Evolutionary conservation across 1,140 invertebrate genomes (phyloP).

Genomic region (Drosophila subobscura): DNA sequence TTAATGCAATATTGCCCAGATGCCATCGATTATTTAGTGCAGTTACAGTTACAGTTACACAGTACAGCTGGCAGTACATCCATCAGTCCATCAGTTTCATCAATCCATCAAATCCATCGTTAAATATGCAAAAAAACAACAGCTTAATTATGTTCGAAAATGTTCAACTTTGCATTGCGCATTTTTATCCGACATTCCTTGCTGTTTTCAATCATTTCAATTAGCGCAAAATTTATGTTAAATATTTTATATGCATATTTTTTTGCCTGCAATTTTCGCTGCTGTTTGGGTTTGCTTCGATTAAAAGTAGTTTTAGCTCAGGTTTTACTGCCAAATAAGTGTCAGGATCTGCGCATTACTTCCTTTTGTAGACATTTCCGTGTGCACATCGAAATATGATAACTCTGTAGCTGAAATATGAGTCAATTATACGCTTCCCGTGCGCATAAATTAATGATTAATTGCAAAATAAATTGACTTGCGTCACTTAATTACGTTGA

Average conservation of each 20-base stretch:
- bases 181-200: conserved; percentile 2
- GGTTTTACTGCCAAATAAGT: too few relatives aligned
- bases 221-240: too few relatives aligned
- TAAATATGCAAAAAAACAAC: conserved; percentile 57
- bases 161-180: conserved; percentile 22
- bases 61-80: too few relatives aligned
- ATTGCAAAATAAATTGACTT: conserved; percentile 83
- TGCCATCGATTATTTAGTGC: conserved; percentile 67
- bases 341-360: too few relatives aligned
- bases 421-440: conserved; percentile 76
- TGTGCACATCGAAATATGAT: conserved; percentile 21
- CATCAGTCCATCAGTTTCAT: conserved; percentile 28
- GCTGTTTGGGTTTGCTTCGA: too few relatives aligned
- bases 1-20: conserved; percentile 60
- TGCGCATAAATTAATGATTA: conserved; percentile 83
- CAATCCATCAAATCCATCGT: conserved; percentile 42
- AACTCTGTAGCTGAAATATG: conserved; percentile 66
- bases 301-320: too few relatives aligned
- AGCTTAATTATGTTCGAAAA: conserved; percentile 44
- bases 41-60: conserved; percentile 10
- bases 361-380: too few relatives aligned
- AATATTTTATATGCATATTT: too few relatives aligned
- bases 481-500: conserved; percentile 75
- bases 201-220: background rate
- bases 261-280: too few relatives aligned